A percentile compares a stretch with the other conserved stretches of the same genome.
These are phyloP conservation scores for Trissoscelio sp. DNA, from an alignment of 2,888 invertebrate genomes.

Conservation along the genomic window DNA sequence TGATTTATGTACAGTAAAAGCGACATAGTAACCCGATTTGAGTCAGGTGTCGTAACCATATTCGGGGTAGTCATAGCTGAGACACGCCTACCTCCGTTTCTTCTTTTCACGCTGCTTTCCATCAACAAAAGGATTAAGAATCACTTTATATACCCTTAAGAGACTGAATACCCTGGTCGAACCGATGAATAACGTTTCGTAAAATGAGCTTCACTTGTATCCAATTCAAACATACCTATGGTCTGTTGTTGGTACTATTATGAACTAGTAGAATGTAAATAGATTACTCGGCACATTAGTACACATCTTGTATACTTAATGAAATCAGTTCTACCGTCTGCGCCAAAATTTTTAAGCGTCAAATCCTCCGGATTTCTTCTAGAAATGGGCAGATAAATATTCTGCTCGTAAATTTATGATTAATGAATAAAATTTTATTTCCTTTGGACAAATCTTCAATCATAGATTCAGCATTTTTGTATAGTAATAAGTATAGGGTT, in stretches of 20 bases:
- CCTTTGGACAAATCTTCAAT: too few species aligned
- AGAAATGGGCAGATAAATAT: too few species aligned
- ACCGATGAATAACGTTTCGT: slow-evolving; percentile 20
- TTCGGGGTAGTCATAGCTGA: slow-evolving; percentile 15
- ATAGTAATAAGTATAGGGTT: too few species aligned
- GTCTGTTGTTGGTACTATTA: slow-evolving; percentile 30
- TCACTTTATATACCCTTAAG: slow-evolving; percentile 67
- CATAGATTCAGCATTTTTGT: too few species aligned
- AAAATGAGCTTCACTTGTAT: slow-evolving; percentile 22
- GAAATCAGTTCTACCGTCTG: too few species aligned
- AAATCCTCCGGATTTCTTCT: too few species aligned
- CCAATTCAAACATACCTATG: slow-evolving; percentile 25
- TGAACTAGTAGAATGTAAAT: slow-evolving; percentile 2
- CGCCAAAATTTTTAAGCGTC: too few species aligned
- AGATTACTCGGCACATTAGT: slow-evolving; percentile 5
- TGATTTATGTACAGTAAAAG: not conserved
- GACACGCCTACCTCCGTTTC: slow-evolving; percentile 47
- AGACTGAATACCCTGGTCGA: slow-evolving; percentile 35
- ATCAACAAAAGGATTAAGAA: slow-evolving; percentile 72
- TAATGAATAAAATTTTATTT: too few species aligned
- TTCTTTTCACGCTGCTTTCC: slow-evolving; percentile 54
- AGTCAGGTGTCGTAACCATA: slow-evolving; percentile 76
- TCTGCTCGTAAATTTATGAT: too few species aligned
- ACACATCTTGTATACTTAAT: too few species aligned
- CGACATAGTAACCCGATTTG: slow-evolving; percentile 77